These are phyloP conservation scores for Pardalotus punctatus DNA, from an alignment of 2,113 vertebrate genomes.

Conservation along the genomic window DNA sequence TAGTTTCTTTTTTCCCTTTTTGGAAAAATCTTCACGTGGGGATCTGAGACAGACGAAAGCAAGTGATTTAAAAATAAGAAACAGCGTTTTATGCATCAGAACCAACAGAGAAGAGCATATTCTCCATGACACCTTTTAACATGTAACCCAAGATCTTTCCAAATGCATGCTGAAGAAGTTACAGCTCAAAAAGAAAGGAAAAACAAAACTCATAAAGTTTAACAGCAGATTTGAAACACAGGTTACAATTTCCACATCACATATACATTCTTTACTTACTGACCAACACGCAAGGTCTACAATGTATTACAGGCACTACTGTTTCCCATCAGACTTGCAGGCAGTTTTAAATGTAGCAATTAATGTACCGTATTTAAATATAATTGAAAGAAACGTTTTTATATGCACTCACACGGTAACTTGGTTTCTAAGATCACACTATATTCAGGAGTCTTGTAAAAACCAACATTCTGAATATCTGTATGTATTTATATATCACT, in stretches of 20 bases:
- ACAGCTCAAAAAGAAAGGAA: neutral
- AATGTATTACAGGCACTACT: neutral
- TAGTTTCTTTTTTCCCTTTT: neutral
- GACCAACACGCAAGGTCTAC: accelerated
- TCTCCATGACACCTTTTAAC: neutral
- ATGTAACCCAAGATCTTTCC: neutral
- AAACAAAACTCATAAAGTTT: neutral
- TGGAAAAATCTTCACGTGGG: neutral
- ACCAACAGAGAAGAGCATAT: neutral
- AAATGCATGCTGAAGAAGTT: neutral
- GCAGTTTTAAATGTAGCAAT: neutral
- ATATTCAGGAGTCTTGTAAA: neutral
- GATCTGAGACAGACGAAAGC: neutral
- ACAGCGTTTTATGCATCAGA: neutral
- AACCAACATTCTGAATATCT: neutral
- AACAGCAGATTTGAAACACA: neutral
- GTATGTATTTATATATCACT: accelerated
- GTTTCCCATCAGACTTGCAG: neutral
- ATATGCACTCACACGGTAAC: accelerated
- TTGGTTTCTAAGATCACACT: neutral
- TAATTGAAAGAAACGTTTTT: neutral
- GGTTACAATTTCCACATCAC: neutral
- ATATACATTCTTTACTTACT: accelerated
- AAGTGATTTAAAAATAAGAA: neutral
- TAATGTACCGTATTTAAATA: accelerated